These are phyloP conservation scores for Corydoras maculifer DNA, from an alignment of 2,113 vertebrate genomes.

Conservation along the genomic window DNA sequence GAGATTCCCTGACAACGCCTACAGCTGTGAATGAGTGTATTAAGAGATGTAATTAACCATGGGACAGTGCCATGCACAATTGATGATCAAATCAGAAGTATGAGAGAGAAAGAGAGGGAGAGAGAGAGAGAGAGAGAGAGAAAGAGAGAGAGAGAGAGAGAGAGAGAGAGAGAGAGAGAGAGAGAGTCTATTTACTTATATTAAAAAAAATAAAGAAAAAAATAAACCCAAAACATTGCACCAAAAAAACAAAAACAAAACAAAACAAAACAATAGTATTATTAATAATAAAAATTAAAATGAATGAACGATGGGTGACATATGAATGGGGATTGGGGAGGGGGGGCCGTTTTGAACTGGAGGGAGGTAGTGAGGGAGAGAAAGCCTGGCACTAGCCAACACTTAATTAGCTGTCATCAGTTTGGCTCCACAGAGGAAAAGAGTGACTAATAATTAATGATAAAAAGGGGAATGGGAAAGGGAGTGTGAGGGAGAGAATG, in stretches of 20 bases:
- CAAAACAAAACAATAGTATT: too few relatives aligned
- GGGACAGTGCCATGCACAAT: conserved; percentile 7
- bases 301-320: too few relatives aligned
- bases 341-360: conserved; percentile 11
- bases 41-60: conserved; percentile 42
- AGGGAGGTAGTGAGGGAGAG: conserved; percentile 30
- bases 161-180: conserved; percentile 32
- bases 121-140: conserved; percentile 32
- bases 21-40: conserved; percentile 38
- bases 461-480: conserved; percentile 43
- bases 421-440: conserved; percentile 45
- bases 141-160: conserved; percentile 24
- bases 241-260: too few relatives aligned
- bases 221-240: too few relatives aligned
- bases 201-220: not conserved
- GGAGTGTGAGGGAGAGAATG: conserved; percentile 27
- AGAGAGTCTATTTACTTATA: not conserved
- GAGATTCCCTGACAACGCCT: conserved; percentile 37
- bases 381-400: conserved; percentile 40
- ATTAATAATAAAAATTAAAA: too few relatives aligned
- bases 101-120: conserved; percentile 25
- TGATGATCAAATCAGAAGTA: not conserved
- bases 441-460: conserved; percentile 55
- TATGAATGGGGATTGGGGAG: conserved; percentile 31
- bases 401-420: conserved; percentile 56